These are phyloP conservation scores for Anas georgica DNA, from an alignment of 2,797 vertebrate species.

Conservation along the genomic window DNA sequence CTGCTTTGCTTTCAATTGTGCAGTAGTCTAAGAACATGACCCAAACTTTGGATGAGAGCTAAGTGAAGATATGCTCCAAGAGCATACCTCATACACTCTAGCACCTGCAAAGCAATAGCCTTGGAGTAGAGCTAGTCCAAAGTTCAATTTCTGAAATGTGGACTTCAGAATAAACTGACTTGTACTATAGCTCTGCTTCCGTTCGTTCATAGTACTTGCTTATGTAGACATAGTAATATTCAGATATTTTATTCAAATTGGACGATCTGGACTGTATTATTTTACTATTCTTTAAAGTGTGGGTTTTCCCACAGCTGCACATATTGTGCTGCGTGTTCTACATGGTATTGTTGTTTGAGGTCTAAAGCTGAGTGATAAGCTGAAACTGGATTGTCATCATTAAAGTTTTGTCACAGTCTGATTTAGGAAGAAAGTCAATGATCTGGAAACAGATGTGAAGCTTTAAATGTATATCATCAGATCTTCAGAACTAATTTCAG, in stretches of 20 bases:
- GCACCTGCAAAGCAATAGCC: neutral
- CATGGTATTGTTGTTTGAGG: neutral
- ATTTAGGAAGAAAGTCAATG: neutral
- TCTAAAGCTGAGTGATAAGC: neutral
- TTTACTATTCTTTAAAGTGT: neutral
- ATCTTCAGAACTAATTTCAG: neutral
- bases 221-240: neutral
- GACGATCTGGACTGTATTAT: neutral
- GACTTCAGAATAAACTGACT: neutral
- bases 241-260: neutral
- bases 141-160: neutral
- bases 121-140: rapidly evolving
- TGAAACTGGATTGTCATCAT: neutral
- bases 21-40: neutral
- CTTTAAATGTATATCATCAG: neutral
- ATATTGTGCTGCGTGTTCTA: neutral
- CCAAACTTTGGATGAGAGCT: neutral
- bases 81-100: neutral
- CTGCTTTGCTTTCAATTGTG: neutral
- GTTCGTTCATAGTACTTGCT: neutral
- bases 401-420: neutral
- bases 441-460: neutral
- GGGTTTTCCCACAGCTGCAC: neutral
- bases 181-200: neutral
- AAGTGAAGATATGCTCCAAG: neutral